These are phyloP conservation scores for Mesaphorura yosii DNA, from an alignment of 1,140 invertebrate genomes.

Conservation along the genomic window DNA sequence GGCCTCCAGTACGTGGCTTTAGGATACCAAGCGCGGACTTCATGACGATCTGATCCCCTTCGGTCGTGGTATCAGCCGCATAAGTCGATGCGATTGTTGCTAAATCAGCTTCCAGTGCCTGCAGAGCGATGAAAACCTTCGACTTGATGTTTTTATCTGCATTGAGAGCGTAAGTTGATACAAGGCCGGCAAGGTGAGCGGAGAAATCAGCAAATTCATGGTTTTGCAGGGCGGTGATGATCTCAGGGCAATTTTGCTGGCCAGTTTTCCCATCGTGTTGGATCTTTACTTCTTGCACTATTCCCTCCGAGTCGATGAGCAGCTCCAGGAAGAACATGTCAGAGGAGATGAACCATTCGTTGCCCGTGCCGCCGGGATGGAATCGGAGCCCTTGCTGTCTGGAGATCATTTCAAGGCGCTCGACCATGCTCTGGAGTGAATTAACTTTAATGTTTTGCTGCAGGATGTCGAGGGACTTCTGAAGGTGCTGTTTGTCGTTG, in stretches of 20 bases:
- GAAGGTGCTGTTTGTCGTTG: conserved; percentile 67
- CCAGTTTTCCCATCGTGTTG: conserved; percentile 71
- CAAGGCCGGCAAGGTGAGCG: conserved; percentile 76
- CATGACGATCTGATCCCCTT: conserved; percentile 74
- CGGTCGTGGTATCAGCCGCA: conserved; percentile 65
- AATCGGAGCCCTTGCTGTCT: conserved; percentile 54
- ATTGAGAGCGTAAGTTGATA: conserved; percentile 84
- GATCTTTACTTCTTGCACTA: conserved; percentile 83
- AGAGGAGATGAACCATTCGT: conserved; percentile 79
- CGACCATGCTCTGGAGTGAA: conserved; percentile 78
- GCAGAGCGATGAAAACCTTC: conserved; percentile 81
- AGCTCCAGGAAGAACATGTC: conserved; percentile 96
- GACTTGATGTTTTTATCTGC: conserved; percentile 89
- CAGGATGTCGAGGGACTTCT: conserved; percentile 79
- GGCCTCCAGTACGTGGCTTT: conserved; percentile 47
- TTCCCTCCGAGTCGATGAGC: conserved; percentile 62
- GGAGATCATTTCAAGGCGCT: conserved; percentile 70
- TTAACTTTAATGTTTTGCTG: conserved; percentile 90
- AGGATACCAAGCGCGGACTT: conserved; percentile 73
- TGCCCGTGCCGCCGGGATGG: conserved; percentile 54
- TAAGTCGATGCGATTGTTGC: conserved; percentile 67
- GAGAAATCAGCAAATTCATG: conserved; percentile 89
- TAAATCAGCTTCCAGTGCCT: conserved; percentile 85
- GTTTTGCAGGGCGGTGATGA: conserved; percentile 61
- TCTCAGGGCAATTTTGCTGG: conserved; percentile 70